Base-by-base conservation (phyloP, 2,797 vertebrate species). In the Antrozous pallidus region DNA sequence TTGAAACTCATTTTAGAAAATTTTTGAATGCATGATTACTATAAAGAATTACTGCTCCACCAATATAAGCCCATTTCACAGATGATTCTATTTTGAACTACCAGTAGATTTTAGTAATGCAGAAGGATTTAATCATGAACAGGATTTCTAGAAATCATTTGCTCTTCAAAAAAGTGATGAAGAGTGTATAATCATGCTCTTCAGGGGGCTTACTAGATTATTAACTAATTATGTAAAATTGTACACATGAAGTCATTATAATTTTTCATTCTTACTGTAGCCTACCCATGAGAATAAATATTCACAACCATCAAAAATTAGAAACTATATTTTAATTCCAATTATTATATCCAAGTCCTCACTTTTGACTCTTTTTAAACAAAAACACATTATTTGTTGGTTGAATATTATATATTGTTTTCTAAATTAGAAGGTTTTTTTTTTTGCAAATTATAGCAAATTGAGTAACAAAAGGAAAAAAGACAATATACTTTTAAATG, bases 1-100 rank as follows among this genome's bases (percentile, higher is more conserved):
- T 63, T 73, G 17, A 78, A 93, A 79, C 49, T 89, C n/a, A 87
- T 36, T 79, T 82, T 40, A 93, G 63, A 91, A 67, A 92, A 74
- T 89, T 91, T 47, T 69, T 42, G 16, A 90, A 83, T 63, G 16
- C 9, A 45, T 80, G 92, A 75, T 90, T 80, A 54, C 31, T 54
- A 86, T 12, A 20, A 95, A 93, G 40, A 51, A 88, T 51, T 61
- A 20, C 24, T 81, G 4, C 12, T 75, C n/a, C 58, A 94, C 65
- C 18, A 91, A 73, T 45, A 42, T 49, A 63, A 74, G 58, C 22
- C 80, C 47, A 90, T 88, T 84, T 81, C 26, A 83, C 33, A 79
- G 78, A 69, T 69, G 33, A 85, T 54, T 88, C 22, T 67, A 67
- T 75, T 91, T 74, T 63, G 11, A 58, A 82, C 36, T 82, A 11